These are phyloP conservation scores for Borostomias antarcticus DNA, from an alignment of 2,797 vertebrate species.

Conservation along the genomic window DNA sequence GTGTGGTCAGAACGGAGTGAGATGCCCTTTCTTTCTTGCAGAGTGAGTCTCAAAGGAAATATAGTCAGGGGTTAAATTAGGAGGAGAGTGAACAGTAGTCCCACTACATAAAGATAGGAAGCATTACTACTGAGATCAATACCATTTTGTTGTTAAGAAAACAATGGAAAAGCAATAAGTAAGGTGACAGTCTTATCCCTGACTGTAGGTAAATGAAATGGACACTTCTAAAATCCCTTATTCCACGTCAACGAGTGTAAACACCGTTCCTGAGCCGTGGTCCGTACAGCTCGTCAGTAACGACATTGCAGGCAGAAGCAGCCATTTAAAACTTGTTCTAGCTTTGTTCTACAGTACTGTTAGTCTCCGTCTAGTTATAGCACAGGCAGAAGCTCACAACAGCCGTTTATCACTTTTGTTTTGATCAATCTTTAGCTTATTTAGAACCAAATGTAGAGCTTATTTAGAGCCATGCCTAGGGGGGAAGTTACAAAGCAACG, in stretches of 20 bases:
- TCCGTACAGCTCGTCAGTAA: constrained; percentile 26
- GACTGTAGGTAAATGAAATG: not conserved
- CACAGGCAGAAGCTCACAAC: constrained; percentile 11
- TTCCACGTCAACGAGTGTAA: constrained; percentile 10
- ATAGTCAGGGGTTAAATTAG: constrained; percentile 23
- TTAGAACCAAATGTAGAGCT: no score
- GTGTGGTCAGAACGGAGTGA: constrained; percentile 11
- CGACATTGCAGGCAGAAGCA: constrained; percentile 26
- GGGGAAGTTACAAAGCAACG: constrained; percentile 14
- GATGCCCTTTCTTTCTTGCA: constrained; percentile 39
- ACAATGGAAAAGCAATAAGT: not conserved
- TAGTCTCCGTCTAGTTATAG: constrained; percentile 40
- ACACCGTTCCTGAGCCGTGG: constrained; percentile 17
- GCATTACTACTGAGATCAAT: not conserved
- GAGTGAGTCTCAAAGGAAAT: constrained; percentile 35
- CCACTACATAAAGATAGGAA: not conserved
- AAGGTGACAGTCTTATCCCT: not conserved
- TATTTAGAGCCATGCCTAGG: not conserved
- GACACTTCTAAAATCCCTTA: constrained; percentile 2
- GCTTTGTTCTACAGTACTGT: constrained; percentile 50
- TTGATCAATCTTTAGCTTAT: no score
- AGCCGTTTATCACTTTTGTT: not conserved
- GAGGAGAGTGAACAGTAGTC: not conserved
- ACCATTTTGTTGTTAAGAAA: not conserved
- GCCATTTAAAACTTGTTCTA: constrained; percentile 33